Evolutionary conservation across 2,888 invertebrate species (phyloP), one percentile per base, ranked within the genome.

Genomic region (Yponomeuta sedellus): DNA sequence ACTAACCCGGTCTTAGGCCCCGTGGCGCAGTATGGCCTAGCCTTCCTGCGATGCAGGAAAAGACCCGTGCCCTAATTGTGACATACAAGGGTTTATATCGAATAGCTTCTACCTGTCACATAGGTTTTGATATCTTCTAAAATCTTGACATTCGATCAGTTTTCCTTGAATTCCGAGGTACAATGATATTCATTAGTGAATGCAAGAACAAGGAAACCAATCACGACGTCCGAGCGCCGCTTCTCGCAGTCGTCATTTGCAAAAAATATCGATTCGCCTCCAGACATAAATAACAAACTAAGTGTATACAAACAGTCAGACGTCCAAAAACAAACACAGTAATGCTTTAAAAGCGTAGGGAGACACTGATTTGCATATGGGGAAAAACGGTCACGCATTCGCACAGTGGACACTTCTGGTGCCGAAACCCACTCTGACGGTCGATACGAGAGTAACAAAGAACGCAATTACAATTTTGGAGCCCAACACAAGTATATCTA

Each of bases 291-390:
- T 67, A 52, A 52, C 44, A 12, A 16, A 52, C 61, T 67, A 28
- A 59, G 61, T 56, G 64, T 66, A 58, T 25, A 59, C 39, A 61
- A 61, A 56, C 61, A 76, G 77, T 79, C 81, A 80, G 82, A 80
- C 82, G 70, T 79, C 56, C 77, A 85, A 87, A 89, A 87, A 85
- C 88, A 88, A 88, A 88, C 83, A 85, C 74, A 71, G 73, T 76
- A 81, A 65, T 65, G 59, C 65, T 80, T 83, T 83, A 81, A 83
- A 85, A 85, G 82, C 78, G 72, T 80, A 86, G 88, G 74, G 75
- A 81, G 81, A 74, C 74, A 80, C 78, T 83, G 76, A 89, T 90
- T 90, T 90, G 86, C 90, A 89, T 90, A 88, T 82, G 88, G 59
- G 85, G 44, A 52, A 83, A 85, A 84, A 82, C 74, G 77, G 80